Base-by-base conservation (phyloP, 2,113 vertebrate genomes). In the Clarias gariepinus region DNA sequence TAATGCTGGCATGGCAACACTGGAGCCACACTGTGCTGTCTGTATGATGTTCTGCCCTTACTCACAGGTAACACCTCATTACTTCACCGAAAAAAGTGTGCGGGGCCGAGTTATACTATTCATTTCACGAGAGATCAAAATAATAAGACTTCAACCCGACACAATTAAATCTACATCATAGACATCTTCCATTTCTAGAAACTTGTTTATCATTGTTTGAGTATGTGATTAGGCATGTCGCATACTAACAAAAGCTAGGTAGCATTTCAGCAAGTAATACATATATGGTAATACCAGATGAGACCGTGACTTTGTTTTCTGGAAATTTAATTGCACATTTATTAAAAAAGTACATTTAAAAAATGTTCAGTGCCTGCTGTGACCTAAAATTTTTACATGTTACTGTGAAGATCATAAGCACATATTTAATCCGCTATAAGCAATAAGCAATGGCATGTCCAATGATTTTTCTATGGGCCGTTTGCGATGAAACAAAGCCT, bases 31-130 rank as follows among this genome's bases (percentile, higher is more conserved):
- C 93, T 99, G 98, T 47, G 97, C 98, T 60, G 90, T 99, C 89
- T 99, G 98, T 53, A 96, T 95, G 2, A 95, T 99, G 64, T 99
- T 99, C 91, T 97, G 96, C 89, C 96, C 97, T 0, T 98, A 96
- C 90, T 87, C 83, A 13, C 93, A 93, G 94, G 94, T 95, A 91
- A 28, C 57, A 13, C 15, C 78, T 1, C 10, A 21, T 80, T 60
- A 23, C 30, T 1, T 19, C 60, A 58, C 57, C 3, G 47, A 47
- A 47, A 47, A 47, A 74, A 12, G 11, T 74, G 71, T 11, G 11
- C 33, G 10, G 19, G 36, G 9, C 2, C 2, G 9, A 23, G 33
- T 21, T 19, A 73, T 41, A 33, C n/a, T 30, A 6, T 66, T 69
- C 15, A 69, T 33, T 71, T 71, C 8, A 3, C 0, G 21, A 3